These are phyloP conservation scores for Terebella lapidaria DNA, from an alignment of 2,888 invertebrate species.

Conservation along the genomic window DNA sequence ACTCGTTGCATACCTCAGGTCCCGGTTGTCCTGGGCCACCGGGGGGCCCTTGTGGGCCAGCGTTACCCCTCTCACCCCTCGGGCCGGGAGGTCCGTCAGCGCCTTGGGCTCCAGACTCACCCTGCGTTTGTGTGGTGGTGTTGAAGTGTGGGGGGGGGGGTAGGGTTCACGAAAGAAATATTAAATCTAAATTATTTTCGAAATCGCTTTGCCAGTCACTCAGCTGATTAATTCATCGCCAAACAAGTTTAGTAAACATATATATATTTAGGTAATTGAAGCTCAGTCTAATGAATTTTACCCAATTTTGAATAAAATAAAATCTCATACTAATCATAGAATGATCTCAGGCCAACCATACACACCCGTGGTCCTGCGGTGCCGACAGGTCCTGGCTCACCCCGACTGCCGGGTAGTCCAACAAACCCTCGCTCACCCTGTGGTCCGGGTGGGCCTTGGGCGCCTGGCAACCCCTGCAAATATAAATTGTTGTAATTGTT, in stretches of 20 bases:
- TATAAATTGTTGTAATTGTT: not conserved
- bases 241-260: too few species aligned
- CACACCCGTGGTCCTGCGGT: conserved; percentile 18
- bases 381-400: conserved; percentile 16
- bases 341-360: not conserved
- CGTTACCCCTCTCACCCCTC: conserved; percentile 36
- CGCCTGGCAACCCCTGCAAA: conserved; percentile 18
- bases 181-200: too few species aligned
- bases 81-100: conserved; percentile 26
- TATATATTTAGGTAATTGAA: too few species aligned
- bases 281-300: too few species aligned
- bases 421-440: conserved; percentile 8
- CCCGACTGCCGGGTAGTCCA: conserved; percentile 7
- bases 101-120: conserved; percentile 14
- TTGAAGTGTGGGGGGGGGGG: not conserved
- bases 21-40: conserved; percentile 5
- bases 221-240: too few species aligned
- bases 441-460: conserved; percentile 10
- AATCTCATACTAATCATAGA: too few species aligned
- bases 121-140: conserved; percentile 3
- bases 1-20: conserved; percentile 5
- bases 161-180: too few species aligned
- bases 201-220: too few species aligned
- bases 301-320: too few species aligned
- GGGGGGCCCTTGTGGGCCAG: conserved; percentile 27